A percentile compares a stretch with the other conserved stretches of the same genome.
phyloP scores from a whole-genome alignment of 2,797 vertebrate genomes.

The Peromyscus eremicus region DNA sequence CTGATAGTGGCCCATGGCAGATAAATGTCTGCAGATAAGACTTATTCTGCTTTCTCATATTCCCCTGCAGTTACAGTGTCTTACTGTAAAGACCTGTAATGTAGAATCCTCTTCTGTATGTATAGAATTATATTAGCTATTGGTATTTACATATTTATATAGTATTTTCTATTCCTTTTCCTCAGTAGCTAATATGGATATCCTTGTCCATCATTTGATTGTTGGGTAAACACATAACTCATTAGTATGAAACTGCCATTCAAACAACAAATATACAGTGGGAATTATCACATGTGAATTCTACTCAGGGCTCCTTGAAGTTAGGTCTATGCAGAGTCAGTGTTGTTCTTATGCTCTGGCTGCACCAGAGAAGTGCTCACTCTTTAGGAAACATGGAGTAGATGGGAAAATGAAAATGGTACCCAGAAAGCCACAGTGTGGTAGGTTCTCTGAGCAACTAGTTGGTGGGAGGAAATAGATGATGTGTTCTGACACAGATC shows the following conservation, averaged over 20 bases:
- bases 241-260: neutral
- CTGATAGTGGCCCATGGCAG: neutral
- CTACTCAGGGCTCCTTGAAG: neutral
- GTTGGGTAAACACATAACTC: neutral
- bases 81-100: neutral
- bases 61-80: neutral
- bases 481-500: constrained; percentile 43
- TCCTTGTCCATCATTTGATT: neutral
- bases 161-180: neutral
- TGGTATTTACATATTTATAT: neutral
- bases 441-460: neutral
- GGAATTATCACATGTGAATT: neutral
- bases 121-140: neutral
- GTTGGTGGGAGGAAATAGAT: constrained; percentile 46
- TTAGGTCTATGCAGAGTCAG: neutral
- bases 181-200: neutral
- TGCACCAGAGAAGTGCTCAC: neutral
- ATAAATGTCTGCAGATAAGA: neutral
- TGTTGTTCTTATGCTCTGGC: neutral
- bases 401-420: neutral
- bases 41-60: neutral
- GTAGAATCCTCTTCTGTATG: neutral
- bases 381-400: neutral
- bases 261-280: neutral
- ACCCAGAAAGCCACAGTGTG: neutral